phyloP scores from a whole-genome alignment of 2,113 vertebrate genomes.

The Crotophaga sulcirostris region DNA sequence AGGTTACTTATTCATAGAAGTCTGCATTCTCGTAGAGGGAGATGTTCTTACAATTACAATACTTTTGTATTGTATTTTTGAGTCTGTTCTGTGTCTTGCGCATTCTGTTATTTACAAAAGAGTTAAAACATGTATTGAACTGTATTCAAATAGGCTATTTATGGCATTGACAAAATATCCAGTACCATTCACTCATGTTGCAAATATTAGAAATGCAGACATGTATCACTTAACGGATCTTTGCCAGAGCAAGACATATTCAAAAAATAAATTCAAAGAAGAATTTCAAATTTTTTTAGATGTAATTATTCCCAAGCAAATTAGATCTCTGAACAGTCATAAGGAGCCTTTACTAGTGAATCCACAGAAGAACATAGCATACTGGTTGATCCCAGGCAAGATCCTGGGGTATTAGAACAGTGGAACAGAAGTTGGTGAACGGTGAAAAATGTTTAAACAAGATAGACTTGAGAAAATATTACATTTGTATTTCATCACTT shows the following conservation, averaged over 20 bases:
- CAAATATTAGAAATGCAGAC: neutral
- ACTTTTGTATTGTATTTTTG: neutral
- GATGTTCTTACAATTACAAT: neutral
- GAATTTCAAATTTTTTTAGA: neutral
- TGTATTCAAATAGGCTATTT: neutral
- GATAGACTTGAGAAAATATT: neutral
- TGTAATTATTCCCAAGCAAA: neutral
- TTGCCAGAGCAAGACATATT: neutral
- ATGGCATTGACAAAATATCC: neutral
- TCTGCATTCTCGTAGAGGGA: neutral
- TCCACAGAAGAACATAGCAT: neutral
- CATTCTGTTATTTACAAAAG: neutral
- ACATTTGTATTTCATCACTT: neutral
- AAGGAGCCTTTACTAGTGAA: neutral
- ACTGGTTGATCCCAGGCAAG: neutral
- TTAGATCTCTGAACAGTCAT: neutral
- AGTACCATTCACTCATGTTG: neutral
- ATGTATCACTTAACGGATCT: neutral
- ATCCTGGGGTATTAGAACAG: neutral
- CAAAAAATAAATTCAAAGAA: neutral
- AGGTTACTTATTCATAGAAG: slow-evolving; percentile 31
- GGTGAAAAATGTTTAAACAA: neutral
- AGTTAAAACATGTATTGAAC: neutral
- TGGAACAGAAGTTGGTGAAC: neutral
- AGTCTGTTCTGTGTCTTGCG: neutral